phyloP scores from a whole-genome alignment of 2,888 invertebrate species.

The Hirtodrosophila trivittata region DNA sequence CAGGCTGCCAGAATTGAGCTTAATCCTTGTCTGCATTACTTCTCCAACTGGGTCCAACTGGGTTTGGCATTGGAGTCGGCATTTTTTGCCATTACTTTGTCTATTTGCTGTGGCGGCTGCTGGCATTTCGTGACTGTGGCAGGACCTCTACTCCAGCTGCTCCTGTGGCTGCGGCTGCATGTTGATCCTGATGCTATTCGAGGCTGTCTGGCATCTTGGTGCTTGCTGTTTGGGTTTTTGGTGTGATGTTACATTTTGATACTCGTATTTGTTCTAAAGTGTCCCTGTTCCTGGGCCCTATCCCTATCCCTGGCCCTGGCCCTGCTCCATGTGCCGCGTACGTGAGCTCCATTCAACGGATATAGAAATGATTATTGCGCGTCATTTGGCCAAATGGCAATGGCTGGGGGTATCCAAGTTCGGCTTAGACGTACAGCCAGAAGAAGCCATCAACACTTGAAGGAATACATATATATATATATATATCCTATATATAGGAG shows the following conservation, averaged over 20 bases:
- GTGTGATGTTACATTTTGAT: conserved; percentile 76
- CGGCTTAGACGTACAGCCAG: conserved; percentile 2
- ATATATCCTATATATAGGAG: conserved; percentile 29
- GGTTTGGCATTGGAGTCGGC: conserved; percentile 13
- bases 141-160: background rate
- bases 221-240: conserved; percentile 16
- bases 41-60: conserved; percentile 33
- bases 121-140: conserved; percentile 56
- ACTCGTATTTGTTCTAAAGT: conserved; percentile 68
- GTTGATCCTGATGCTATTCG: conserved; percentile 20
- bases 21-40: too few relatives aligned
- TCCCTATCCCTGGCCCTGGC: too few relatives aligned
- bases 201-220: conserved; percentile 6
- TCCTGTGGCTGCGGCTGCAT: background rate
- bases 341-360: conserved; percentile 64
- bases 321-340: conserved; percentile 39
- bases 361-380: conserved; percentile 73
- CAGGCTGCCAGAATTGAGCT: too few relatives aligned
- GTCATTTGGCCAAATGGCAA: conserved; percentile 66
- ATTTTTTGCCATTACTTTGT: conserved; percentile 62
- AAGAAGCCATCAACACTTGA: conserved; percentile 38
- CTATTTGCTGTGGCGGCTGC: conserved; percentile 61
- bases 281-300: conserved; percentile 51
- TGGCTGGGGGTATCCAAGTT: conserved; percentile 4
- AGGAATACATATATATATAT: conserved; percentile 7